Conservation (phyloP, 2,797 vertebrate species). For the Pangasius larnaudii region DNA sequence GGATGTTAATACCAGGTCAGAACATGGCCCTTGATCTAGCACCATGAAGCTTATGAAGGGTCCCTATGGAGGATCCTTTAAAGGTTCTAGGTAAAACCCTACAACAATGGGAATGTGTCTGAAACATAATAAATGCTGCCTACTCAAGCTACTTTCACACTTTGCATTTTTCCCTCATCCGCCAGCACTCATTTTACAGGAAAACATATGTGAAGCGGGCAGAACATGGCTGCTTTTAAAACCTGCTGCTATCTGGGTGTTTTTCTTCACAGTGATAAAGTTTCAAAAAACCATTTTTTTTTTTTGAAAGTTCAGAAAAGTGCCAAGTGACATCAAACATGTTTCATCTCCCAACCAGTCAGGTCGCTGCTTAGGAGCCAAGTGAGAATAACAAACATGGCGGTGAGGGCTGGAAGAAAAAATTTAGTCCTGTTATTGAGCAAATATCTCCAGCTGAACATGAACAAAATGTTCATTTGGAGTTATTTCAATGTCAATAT, state of each 20-base stretch:
- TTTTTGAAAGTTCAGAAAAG: neutral
- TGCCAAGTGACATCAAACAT: neutral
- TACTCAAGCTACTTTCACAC: no score
- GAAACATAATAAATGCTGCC: constrained; percentile 2
- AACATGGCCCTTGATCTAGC: constrained; percentile 4
- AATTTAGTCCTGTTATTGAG: neutral
- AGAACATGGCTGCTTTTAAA: neutral
- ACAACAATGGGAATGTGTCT: neutral
- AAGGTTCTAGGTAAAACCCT: neutral
- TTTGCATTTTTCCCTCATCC: neutral
- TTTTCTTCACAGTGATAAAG: neutral
- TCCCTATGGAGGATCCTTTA: neutral
- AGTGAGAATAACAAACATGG: neutral
- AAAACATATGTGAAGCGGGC: neutral
- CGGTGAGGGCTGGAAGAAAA: neutral
- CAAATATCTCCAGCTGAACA: neutral
- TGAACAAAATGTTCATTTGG: neutral
- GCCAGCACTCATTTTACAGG: neutral
- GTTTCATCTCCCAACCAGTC: neutral
- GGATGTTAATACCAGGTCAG: constrained; percentile 2
- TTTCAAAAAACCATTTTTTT: neutral
- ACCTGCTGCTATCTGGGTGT: neutral
- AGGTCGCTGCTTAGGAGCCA: neutral
- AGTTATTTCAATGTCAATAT: neutral
- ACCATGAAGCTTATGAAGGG: neutral